Base-by-base conservation (phyloP, 1,140 invertebrate genomes). In the Yoshiicerus persimilis region DNA sequence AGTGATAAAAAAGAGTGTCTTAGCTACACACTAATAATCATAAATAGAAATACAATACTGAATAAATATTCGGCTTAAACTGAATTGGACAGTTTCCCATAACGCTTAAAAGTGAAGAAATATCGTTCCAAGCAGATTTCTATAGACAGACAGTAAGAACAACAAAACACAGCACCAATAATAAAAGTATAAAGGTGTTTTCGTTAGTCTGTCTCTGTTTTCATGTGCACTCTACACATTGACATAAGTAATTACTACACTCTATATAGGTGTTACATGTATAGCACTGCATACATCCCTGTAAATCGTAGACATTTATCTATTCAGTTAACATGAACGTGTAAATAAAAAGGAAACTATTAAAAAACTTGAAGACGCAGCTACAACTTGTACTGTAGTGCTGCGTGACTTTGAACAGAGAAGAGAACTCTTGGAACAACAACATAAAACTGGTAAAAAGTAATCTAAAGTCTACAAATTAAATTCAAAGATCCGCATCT, bases 21-120 rank as follows among this genome's bases (percentile, higher is more conserved):
- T 56, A 56, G 13, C 16, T 56, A 56, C 47, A 5, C 16, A 56
- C 13, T 80, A 80, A 66, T 66, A 2, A 36, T 9, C 30, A 36
- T 80, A 80, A 36, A 32, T 80, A 80, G 75, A 80, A 70, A 38
- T n/a, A 80, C 75, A 80, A 80, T 80, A 80, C 75, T 80, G 75
- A 80, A 80, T 80, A 80, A 80, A 36, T 36, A 80, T 80, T 80
- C 75, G 34, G 75, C 38, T 34, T 80, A 80, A 80, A 80, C 32
- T 34, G 13, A 80, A 80, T 34, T 16, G 32, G 64, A 27, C 23
- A 70, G 27, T 70, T 70, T 2, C 25, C 11, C 6, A 70, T 70
- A 25, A 25, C 25, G 25, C 64, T 27, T 70, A 27, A 27, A 70
- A 70, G 27, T 4, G 75, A 80, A 80, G 75, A 32, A 80, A 80